phyloP scores from a whole-genome alignment of 1,140 invertebrate species.

The Leptopilina boulardi region DNA sequence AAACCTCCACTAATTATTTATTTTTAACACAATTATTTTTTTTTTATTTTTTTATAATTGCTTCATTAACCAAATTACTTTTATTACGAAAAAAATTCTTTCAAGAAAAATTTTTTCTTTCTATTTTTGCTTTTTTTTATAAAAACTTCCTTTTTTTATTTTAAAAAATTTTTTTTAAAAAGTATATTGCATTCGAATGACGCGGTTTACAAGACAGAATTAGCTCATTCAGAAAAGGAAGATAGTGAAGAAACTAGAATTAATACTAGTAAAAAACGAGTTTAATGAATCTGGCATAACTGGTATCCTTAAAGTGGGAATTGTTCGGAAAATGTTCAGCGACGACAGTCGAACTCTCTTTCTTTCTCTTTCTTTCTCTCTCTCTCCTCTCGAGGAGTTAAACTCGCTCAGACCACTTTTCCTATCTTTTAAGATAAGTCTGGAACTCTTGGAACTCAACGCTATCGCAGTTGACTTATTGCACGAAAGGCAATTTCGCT shows the following conservation, averaged over 20 bases:
- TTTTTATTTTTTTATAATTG: neutral
- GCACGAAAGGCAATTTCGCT: conserved; percentile 42
- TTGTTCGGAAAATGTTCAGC: conserved; percentile 31
- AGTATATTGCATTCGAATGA: neutral
- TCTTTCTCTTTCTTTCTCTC: no score
- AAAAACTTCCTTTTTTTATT: no score
- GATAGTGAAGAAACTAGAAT: conserved; percentile 27
- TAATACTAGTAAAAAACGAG: conserved; percentile 28
- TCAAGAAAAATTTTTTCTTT: no score
- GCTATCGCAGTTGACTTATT: conserved; percentile 49
- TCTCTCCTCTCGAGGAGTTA: conserved; percentile 34
- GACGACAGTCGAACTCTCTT: conserved; percentile 1
- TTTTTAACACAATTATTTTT: neutral
- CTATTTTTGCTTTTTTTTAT: no score
- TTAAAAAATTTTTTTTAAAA: no score
- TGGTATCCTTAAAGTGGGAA: conserved; percentile 39
- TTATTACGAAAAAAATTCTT: no score
- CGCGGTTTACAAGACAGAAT: neutral
- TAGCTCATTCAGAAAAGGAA: neutral
- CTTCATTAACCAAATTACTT: neutral
- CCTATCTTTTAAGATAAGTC: conserved; percentile 50
- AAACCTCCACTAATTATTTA: neutral
- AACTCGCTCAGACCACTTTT: conserved; percentile 47
- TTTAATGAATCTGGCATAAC: conserved; percentile 56
- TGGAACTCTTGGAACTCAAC: conserved; percentile 32